A percentile compares a stretch with the other conserved stretches of the same genome.
Evolutionary conservation across 1,140 invertebrate species (phyloP).

Genomic region (Whitmania pigra): DNA sequence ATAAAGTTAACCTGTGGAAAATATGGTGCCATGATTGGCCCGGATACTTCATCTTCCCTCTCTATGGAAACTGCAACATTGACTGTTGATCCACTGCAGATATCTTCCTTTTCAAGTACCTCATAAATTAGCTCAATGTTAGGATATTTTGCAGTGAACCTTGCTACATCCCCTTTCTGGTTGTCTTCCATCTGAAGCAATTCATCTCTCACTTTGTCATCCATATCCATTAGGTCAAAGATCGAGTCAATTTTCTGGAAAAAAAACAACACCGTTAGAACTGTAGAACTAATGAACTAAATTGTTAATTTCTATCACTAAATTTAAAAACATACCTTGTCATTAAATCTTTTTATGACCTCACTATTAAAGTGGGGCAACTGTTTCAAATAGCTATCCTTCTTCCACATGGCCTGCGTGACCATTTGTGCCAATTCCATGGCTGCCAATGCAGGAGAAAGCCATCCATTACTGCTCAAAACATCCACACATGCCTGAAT

Average conservation of each 20-base stretch:
- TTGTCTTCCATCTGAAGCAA: constrained; percentile 67
- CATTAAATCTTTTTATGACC: constrained; percentile 76
- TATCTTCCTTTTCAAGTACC: constrained; percentile 62
- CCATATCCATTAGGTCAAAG: constrained; percentile 96
- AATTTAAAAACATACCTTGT: constrained; percentile 51
- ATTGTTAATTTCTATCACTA: too few relatives aligned
- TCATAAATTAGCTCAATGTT: constrained; percentile 95
- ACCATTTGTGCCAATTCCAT: constrained; percentile 99
- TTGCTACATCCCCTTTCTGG: constrained; percentile 90
- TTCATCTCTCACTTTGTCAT: constrained; percentile 78
- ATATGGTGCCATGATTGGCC: constrained; percentile 90
- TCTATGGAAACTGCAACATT: constrained; percentile 55
- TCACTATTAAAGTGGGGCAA: constrained; percentile 85
- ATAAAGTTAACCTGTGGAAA: constrained; percentile 68
- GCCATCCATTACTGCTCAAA: constrained; percentile 90
- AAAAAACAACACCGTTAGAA: constrained; percentile 10
- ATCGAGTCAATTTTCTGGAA: constrained; percentile 74
- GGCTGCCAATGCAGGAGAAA: constrained; percentile 88
- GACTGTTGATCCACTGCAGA: constrained; percentile 63
- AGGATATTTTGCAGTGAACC: constrained; percentile 96
- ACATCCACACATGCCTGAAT: constrained; percentile 99
- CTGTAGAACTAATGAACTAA: too few relatives aligned
- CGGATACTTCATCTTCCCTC: constrained; percentile 88
- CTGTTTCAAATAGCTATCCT: constrained; percentile 93
- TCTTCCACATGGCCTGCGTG: constrained; percentile 98